phyloP scores from a whole-genome alignment of 2,888 invertebrate species.

The Troilus luridus region DNA sequence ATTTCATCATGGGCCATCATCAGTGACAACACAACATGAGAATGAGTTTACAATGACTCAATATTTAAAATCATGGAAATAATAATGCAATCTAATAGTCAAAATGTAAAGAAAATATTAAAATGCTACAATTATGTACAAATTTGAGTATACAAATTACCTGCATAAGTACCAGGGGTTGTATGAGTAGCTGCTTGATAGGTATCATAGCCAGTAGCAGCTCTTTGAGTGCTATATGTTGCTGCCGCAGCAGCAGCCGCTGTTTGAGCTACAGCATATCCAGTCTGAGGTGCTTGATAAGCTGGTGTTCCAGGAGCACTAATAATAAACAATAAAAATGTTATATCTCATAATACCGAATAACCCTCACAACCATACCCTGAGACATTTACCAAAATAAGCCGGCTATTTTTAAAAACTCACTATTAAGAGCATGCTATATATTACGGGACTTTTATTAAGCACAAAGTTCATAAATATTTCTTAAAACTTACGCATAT shows the following conservation, averaged over 20 bases:
- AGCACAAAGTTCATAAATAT: background rate
- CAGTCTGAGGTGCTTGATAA: conserved; percentile 86
- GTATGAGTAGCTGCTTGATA: conserved; percentile 81
- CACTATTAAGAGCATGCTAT: background rate
- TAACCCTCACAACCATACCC: background rate
- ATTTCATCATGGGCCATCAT: no score
- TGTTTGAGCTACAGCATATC: conserved; percentile 86
- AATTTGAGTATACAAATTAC: conserved; percentile 67
- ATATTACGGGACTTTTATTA: background rate
- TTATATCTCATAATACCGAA: background rate
- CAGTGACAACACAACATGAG: no score
- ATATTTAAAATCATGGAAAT: background rate
- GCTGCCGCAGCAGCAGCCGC: conserved; percentile 76
- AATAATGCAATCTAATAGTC: background rate
- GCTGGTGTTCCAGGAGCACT: conserved; percentile 77
- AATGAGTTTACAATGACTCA: background rate
- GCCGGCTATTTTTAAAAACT: background rate
- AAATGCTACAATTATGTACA: background rate
- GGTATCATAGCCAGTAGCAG: conserved; percentile 85
- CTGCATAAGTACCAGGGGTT: conserved; percentile 72
- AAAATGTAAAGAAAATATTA: background rate
- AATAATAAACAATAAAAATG: conserved; percentile 7
- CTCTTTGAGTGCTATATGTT: conserved; percentile 86
- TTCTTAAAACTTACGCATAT: conserved; percentile 80
- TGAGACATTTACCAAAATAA: background rate